Base-by-base conservation (phyloP, 2,113 vertebrate species). In the Vicugna pacos region DNA sequence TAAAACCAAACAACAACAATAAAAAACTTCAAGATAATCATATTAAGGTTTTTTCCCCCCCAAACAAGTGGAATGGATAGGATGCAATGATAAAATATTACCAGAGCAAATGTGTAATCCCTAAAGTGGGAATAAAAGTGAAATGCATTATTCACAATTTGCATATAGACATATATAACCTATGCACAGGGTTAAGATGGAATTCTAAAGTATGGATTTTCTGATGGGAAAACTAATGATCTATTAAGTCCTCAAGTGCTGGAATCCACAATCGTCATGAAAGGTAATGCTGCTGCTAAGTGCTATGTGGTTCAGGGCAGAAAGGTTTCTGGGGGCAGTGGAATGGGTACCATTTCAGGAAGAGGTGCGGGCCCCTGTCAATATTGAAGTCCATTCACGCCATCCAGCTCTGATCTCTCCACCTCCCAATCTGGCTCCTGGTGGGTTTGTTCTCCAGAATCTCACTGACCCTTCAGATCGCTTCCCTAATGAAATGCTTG, bases 401-500 rank as follows among this genome's bases (percentile, higher is more conserved):
- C 20, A 24, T 17, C 35, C 2, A 2, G 12, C 89, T 97, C 79
- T 93, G 91, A 89, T 86, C 73, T 77, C 48, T 48, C 58, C 32
- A 75, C 26, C 85, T 89, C 32, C 38, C 46, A 56, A 62, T 89
- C 76, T 89, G 88, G 58, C 46, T 89, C 82, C 82, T 72, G 35
- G 50, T 64, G 56, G 30, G 60, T 87, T 70, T 91, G 20, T n/a
- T 92, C 58, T 86, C 42, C 75, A 89, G 58, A 96, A 92, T 90
- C 48, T 62, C 93, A 83, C 0, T 87, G 86, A 92, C 77, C 35
- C 28, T 96, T 76, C 80, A 56, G 58, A 35, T 30, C 76, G 52
- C 46, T 62, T 90, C 54, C 64, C 93, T 96, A 90, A 96, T 85
- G 85, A 89, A 87, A 96, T 76, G 73, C 32, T 92, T 93, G 86